Conservation (phyloP, 1,140 invertebrate genomes). For the Nasonia longicornis region DNA sequence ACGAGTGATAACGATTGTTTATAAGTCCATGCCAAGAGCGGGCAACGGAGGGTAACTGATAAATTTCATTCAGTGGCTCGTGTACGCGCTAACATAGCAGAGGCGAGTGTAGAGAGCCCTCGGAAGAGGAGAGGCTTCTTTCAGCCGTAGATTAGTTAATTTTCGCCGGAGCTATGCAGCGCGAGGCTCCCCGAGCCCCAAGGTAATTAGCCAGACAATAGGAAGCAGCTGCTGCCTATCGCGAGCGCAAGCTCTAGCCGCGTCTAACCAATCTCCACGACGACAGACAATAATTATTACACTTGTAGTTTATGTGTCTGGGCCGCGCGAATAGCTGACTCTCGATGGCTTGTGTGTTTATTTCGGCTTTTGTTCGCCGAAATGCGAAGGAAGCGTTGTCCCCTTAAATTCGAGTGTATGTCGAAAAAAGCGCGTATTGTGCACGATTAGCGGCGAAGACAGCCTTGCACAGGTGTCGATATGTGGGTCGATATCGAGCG, state of each 20-base stretch:
- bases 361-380: not conserved
- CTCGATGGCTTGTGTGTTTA: not conserved
- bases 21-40: not conserved
- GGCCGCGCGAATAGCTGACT: too few species aligned
- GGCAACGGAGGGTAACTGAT: not conserved
- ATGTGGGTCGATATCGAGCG: not conserved
- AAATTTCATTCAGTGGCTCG: conserved; percentile 33
- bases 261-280: conserved; percentile 56
- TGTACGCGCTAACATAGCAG: not conserved
- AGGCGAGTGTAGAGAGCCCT: not conserved
- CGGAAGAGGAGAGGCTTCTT: conserved; percentile 50
- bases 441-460: too few species aligned
- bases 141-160: conserved; percentile 61
- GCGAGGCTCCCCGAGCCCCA: conserved; percentile 54
- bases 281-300: conserved; percentile 56
- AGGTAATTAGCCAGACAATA: conserved; percentile 63
- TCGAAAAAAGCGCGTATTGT: too few species aligned
- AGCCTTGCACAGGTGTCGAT: not conserved
- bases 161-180: conserved; percentile 51
- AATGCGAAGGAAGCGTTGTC: not conserved
- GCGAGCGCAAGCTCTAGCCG: conserved; percentile 45
- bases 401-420: not conserved
- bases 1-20: not conserved
- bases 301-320: conserved; percentile 51
- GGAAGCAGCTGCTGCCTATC: conserved; percentile 59